phyloP scores from a whole-genome alignment of 2,797 vertebrate genomes.

The Paguma larvata region DNA sequence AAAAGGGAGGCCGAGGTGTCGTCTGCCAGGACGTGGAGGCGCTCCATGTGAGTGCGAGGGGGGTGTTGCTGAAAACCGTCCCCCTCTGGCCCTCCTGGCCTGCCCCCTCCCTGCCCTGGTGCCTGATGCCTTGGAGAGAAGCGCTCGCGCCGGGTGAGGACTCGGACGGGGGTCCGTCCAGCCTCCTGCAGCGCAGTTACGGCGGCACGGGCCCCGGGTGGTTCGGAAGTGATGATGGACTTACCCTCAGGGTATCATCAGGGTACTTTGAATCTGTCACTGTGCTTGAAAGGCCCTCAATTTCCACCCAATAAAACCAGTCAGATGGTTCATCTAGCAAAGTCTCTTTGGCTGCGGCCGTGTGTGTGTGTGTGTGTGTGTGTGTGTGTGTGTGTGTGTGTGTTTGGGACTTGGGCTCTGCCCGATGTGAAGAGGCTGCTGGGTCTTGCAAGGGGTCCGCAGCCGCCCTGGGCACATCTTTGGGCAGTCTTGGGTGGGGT shows the following conservation, averaged over 20 bases:
- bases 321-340: constrained; percentile 79
- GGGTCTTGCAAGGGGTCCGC: rapidly evolving
- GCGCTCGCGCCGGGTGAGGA: not conserved
- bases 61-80: not conserved
- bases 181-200: constrained; percentile 49
- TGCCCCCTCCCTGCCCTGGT: not conserved
- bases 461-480: not conserved
- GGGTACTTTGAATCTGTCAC: constrained; percentile 86
- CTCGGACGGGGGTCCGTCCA: not conserved
- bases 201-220: constrained; percentile 71
- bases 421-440: not conserved
- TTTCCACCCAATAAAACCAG: constrained; percentile 85
- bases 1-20: rapidly evolving
- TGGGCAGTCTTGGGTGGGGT: not conserved
- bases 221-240: constrained; percentile 82
- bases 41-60: not conserved
- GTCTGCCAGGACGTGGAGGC: not conserved
- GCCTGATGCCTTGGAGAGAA: not conserved
- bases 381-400: not conserved
- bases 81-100: not conserved
- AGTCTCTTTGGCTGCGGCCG: not conserved
- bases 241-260: constrained; percentile 85
- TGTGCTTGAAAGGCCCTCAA: constrained; percentile 84
- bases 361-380: not conserved
- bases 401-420: not conserved